Conservation (phyloP, 2,113 vertebrate species). For the Macrotus californicus region DNA sequence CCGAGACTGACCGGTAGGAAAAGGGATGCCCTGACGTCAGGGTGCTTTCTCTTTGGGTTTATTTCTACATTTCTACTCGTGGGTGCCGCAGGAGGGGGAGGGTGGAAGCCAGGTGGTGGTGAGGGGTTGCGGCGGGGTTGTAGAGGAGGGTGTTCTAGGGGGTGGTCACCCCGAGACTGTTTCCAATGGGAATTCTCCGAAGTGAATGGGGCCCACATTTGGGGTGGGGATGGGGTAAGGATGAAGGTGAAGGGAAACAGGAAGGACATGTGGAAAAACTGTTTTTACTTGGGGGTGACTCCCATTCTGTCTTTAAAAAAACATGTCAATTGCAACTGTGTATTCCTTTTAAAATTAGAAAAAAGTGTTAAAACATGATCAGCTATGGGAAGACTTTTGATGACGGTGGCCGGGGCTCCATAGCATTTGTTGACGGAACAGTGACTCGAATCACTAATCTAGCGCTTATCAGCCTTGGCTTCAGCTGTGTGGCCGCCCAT, state of each 20-base stretch:
- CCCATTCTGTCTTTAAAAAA: not conserved
- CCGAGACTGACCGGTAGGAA: not conserved
- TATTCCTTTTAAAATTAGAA: not conserved
- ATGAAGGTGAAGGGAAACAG: not conserved
- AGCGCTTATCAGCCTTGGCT: not conserved
- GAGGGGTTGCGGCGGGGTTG: fast-evolving
- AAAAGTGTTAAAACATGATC: not conserved
- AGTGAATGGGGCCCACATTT: not conserved
- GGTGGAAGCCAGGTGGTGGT: fast-evolving
- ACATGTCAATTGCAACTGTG: not conserved
- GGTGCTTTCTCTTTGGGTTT: not conserved
- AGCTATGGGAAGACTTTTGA: not conserved
- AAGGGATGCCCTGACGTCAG: not conserved
- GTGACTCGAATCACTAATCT: not conserved
- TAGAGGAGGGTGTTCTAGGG: too few species aligned
- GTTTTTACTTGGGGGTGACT: not conserved
- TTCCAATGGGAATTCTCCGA: not conserved
- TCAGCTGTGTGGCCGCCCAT: not conserved
- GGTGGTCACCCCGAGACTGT: not conserved
- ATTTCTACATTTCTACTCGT: not conserved
- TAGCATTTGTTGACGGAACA: not conserved
- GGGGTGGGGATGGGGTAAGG: not conserved
- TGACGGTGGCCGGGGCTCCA: not conserved
- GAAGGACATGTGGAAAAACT: not conserved
- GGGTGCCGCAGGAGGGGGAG: not conserved